Percentiles rank a stretch among this genome's conserved stretches.
These are phyloP conservation scores for Pogonocherus hispidulus DNA, from an alignment of 2,888 invertebrate genomes.

Conservation along the genomic window DNA sequence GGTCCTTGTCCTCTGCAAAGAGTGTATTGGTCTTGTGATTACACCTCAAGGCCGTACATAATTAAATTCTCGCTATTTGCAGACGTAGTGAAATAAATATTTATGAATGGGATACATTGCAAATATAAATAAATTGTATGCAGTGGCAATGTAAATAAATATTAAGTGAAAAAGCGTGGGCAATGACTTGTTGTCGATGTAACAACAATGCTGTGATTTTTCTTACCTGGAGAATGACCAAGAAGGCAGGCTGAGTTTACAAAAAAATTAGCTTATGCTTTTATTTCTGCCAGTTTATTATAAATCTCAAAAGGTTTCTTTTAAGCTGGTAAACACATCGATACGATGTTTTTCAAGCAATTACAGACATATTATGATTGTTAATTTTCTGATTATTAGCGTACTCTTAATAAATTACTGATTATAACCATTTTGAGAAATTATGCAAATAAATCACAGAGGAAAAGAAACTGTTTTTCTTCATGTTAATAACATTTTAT, in stretches of 20 bases:
- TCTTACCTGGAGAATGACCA: background rate
- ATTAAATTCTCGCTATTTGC: conserved; percentile 54
- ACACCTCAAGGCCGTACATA: conserved; percentile 52
- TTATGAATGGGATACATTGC: conserved; percentile 53
- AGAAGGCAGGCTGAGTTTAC: background rate
- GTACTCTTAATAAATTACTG: too few species aligned
- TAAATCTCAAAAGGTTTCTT: too few species aligned
- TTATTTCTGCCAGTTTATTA: too few species aligned
- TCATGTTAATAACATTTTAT: too few species aligned
- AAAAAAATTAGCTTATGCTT: too few species aligned
- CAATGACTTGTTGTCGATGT: background rate
- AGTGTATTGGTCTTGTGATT: conserved; percentile 53
- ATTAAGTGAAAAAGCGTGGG: conserved; percentile 14
- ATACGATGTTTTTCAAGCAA: too few species aligned
- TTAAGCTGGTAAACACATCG: too few species aligned
- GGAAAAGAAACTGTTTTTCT: too few species aligned
- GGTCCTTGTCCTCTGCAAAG: conserved; percentile 55
- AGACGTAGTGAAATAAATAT: conserved; percentile 52
- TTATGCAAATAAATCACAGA: too few species aligned
- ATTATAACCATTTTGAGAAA: too few species aligned
- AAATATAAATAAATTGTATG: conserved; percentile 41
- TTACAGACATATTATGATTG: too few species aligned
- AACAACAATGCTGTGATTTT: background rate
- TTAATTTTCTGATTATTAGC: too few species aligned
- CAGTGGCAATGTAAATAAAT: conserved; percentile 13